Percentiles rank a stretch among this genome's conserved stretches.
These are phyloP conservation scores for Hololepta plana DNA, from an alignment of 2,888 invertebrate species.

Conservation along the genomic window DNA sequence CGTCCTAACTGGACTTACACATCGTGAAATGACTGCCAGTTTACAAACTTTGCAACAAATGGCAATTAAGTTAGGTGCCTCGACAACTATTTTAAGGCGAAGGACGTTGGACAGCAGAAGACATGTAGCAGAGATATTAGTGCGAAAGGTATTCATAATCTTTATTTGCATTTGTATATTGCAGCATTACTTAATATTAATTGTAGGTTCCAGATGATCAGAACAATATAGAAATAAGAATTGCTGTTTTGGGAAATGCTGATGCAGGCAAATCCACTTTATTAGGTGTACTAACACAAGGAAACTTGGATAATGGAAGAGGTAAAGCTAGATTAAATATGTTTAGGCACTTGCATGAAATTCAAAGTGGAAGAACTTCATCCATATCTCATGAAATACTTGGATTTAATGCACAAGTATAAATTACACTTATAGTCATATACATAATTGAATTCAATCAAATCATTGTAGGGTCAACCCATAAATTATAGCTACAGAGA, in stretches of 20 bases:
- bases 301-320: slow-evolving; percentile 87
- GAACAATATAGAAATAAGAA: slow-evolving; percentile 73
- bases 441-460: slow-evolving; percentile 4
- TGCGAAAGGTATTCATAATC: slow-evolving; percentile 47
- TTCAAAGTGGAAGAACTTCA: slow-evolving; percentile 83
- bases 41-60: slow-evolving; percentile 71
- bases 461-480: slow-evolving; percentile 45
- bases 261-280: slow-evolving; percentile 96
- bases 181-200: slow-evolving; percentile 3
- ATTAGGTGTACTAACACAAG: slow-evolving; percentile 89
- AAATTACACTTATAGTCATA: slow-evolving; percentile 4
- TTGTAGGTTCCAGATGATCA: slow-evolving; percentile 64
- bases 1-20: slow-evolving; percentile 64
- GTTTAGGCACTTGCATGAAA: slow-evolving; percentile 89
- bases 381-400: slow-evolving; percentile 93
- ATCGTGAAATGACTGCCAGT: slow-evolving; percentile 72
- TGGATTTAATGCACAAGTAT: slow-evolving; percentile 71
- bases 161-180: slow-evolving; percentile 5
- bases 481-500: slow-evolving; percentile 81
- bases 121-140: slow-evolving; percentile 71
- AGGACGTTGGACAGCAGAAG: slow-evolving; percentile 35
- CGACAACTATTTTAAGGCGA: slow-evolving; percentile 55
- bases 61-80: slow-evolving; percentile 76
- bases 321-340: slow-evolving; percentile 90
- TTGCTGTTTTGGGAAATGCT: slow-evolving; percentile 88